Evolutionary conservation across 2,797 vertebrate species (phyloP), one percentile per base, ranked within the genome.

Genomic region (Anguilla marmorata): DNA sequence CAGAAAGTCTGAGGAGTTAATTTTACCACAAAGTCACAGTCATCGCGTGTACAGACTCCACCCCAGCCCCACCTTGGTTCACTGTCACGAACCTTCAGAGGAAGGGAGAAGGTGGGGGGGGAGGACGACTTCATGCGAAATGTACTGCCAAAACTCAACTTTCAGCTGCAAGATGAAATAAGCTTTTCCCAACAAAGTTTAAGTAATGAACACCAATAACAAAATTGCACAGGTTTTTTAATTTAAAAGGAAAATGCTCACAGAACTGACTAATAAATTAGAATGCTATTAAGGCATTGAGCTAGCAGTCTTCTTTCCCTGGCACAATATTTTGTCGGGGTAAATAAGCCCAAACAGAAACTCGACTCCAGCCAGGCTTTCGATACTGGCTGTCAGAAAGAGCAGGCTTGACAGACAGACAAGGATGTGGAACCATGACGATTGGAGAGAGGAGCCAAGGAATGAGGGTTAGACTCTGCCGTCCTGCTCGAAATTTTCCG

Each of bases 41-140:
- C 30, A 76, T 41, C 19, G 90, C 92, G 91, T 93, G 94, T 86
- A 89, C 89, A 63, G 89, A 91, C 93, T 94, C 92, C 94, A 94
- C 93, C 94, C 92, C 52, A 90, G 94, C 93, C 93, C 88, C 93
- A 93, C 91, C 91, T 90, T 92, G 92, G 89, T 92, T 91, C 90
- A 87, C 90, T 84, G 86, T 94, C 95, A 96, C 94, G 93, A 93
- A 93, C 93, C 72, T 88, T 92, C 3, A 14, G 54, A 89, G 0
- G 84, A 90, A 90, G 92, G 94, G 92, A 93, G 92, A 92, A 91
- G 91, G 90, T 88, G 85, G 80, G 41, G 84, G 84, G 45, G n/a
- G 60, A 60, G 58, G 58, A n/a, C 30, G 50, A 93, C 92, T 50
- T n/a, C 60, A 24, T 30, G 2, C n/a, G 12, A 66, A 30, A 80